A percentile compares a stretch with the other conserved stretches of the same genome.
phyloP scores from a whole-genome alignment of 2,797 vertebrate species.

The Neopelma chrysocephalum region DNA sequence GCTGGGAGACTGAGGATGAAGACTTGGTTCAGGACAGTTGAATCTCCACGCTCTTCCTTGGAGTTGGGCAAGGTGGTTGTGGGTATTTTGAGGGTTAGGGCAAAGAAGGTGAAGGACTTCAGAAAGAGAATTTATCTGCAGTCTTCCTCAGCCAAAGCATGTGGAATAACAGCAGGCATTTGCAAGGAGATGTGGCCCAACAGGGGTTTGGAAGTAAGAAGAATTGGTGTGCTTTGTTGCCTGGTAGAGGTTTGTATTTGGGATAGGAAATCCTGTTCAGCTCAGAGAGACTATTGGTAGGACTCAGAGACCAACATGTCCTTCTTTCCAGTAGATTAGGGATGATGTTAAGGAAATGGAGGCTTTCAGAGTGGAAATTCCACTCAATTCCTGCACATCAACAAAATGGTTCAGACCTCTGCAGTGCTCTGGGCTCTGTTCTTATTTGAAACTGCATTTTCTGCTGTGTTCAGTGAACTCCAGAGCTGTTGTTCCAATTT shows the following conservation, averaged over 20 bases:
- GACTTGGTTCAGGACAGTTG: neutral
- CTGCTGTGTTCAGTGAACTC: neutral
- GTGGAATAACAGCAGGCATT: neutral
- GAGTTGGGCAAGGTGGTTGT: neutral
- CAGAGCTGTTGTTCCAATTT: neutral
- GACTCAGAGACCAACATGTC: neutral
- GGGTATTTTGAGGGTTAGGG: neutral
- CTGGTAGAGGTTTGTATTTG: neutral
- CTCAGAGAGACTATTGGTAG: neutral
- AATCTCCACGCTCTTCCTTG: neutral
- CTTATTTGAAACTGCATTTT: neutral
- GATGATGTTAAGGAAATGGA: neutral
- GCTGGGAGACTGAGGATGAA: neutral
- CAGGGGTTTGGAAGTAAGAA: neutral
- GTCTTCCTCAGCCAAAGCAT: neutral
- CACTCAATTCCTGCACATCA: neutral
- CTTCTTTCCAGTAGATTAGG: neutral
- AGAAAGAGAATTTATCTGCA: neutral
- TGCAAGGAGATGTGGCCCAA: neutral
- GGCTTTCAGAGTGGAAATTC: neutral
- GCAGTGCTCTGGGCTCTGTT: neutral
- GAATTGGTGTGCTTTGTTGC: neutral
- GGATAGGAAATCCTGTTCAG: neutral
- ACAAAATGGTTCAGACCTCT: neutral
- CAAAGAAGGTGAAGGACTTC: neutral